Evolutionary conservation across 2,797 vertebrate genomes (phyloP).

Genomic region (Neostethus bicornis): DNA sequence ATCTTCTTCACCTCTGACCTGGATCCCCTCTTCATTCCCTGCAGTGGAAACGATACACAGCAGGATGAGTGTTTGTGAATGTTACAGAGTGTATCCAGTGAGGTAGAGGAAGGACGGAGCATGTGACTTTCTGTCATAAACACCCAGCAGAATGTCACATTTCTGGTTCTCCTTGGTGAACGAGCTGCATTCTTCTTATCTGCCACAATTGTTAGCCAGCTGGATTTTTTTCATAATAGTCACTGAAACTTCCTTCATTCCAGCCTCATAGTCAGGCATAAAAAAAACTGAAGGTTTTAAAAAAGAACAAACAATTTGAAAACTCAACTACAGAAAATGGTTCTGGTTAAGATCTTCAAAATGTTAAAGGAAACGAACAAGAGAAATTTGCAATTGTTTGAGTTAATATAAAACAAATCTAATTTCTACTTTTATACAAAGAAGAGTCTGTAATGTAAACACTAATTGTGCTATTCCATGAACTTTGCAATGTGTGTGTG

Average conservation of each 20-base stretch:
- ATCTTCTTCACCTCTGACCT: constrained; percentile 90
- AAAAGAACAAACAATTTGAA: neutral
- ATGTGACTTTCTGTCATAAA: constrained; percentile 1
- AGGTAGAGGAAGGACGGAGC: constrained; percentile 17
- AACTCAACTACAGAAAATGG: neutral
- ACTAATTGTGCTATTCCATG: neutral
- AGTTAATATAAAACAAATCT: neutral
- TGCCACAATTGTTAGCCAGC: neutral
- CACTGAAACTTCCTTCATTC: constrained; percentile 21
- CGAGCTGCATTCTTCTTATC: constrained; percentile 42
- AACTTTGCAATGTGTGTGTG: neutral
- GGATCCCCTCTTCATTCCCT: constrained; percentile 92
- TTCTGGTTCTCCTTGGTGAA: constrained; percentile 46
- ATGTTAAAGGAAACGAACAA: neutral
- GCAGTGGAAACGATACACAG: constrained; percentile 16
- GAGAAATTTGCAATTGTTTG: neutral
- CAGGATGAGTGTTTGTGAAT: neutral
- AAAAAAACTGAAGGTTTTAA: neutral
- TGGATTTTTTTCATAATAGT: no score
- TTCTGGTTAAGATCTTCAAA: neutral
- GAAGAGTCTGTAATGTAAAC: constrained; percentile 1
- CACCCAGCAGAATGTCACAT: constrained; percentile 52
- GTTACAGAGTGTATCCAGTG: neutral
- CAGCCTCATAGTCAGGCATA: neutral
- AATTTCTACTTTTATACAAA: neutral